Base-by-base conservation (phyloP, 1,140 invertebrate species). In the Dreissena polymorpha region DNA sequence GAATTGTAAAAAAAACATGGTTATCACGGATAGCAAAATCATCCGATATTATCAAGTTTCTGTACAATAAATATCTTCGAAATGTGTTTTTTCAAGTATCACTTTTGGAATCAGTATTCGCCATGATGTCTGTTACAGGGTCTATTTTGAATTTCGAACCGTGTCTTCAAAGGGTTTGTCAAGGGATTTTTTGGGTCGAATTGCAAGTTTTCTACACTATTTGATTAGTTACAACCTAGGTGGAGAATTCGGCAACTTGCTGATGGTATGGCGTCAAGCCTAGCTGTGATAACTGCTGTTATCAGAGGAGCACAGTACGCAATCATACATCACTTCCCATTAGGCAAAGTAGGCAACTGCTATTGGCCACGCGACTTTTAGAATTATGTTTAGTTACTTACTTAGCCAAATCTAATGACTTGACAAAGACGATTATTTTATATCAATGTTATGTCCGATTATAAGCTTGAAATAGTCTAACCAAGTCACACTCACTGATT, bases 41-140 rank as follows among this genome's bases (percentile, higher is more conserved):
- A 25, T 90, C 80, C 68, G 93, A 87, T 68, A 94, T 87, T 27
- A 91, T 93, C n/a, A 95, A 88, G 84, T 90, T 92, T 18, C 97
- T 97, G 88, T 95, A 96, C 88, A 96, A 96, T 0, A 97, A 94
- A 91, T 96, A 96, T 92, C 97, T 97, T 57, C 95, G 94, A 96
- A 96, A 99, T 14, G 94, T 95, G 89, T 96, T 93, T 60, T 95
- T 93, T 51, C 95, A 95, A 25, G 93, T 92, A 49, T 91, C 89
- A 88, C 94, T 95, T 93, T 96, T 97, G 0, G 97, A 98, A 87
- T 95, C 95, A 39, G 95, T 96, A 92, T 99, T 98, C 90, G n/a
- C n/a, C n/a, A n/a, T n/a, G n/a, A 99, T 94, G 94, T 99, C 98
- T 79, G 97, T 95, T 50, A 99, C 96, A 87, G 99, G 95, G 16